Base-by-base conservation (phyloP, 1,140 invertebrate species). In the Lanistes nyassanus region DNA sequence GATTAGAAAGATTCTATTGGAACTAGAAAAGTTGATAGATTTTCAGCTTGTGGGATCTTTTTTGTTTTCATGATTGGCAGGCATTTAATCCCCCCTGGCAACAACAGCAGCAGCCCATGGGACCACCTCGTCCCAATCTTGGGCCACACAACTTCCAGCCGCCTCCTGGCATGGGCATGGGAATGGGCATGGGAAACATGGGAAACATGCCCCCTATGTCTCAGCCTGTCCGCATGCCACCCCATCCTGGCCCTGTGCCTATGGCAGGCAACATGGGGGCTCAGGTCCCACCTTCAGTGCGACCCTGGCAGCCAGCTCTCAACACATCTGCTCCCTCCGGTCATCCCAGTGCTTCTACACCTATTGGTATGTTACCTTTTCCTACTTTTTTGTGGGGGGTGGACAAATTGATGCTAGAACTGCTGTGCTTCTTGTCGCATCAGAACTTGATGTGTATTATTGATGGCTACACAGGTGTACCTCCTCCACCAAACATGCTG, bases 51-150 rank as follows among this genome's bases (percentile, higher is more conserved):
- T n/a, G n/a, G n/a, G n/a, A n/a, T n/a, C n/a, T n/a, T n/a, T n/a
- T n/a, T n/a, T 56, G n/a, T 64, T 70, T 29, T 47, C 62, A 51
- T 74, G 29, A 66, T 36, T 72, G 72, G 37, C 70, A 85, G 83
- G 79, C 80, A 53, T 74, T 83, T 11, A 83, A 84, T 76, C 82
- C 84, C 37, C 83, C 82, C 16, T 84, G 82, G 81, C 81, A 81
- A 56, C 69, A 75, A 37, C 76, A 78, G 55, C 76, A 60, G 21
- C 77, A 67, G 39, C 77, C 47, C 7, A 60, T 75, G 76, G 76
- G 71, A 47, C 67, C 75, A 77, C 11, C 74, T 80, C 60, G 62
- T 69, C 31, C 70, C 68, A 42, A 76, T 76, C 56, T 68, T 6
- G 4, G 47, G 62, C 31, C 75, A 74, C 34, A 55, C 36, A 56